Base-by-base conservation (phyloP, 2,888 invertebrate species). In the Andrena fulva region DNA sequence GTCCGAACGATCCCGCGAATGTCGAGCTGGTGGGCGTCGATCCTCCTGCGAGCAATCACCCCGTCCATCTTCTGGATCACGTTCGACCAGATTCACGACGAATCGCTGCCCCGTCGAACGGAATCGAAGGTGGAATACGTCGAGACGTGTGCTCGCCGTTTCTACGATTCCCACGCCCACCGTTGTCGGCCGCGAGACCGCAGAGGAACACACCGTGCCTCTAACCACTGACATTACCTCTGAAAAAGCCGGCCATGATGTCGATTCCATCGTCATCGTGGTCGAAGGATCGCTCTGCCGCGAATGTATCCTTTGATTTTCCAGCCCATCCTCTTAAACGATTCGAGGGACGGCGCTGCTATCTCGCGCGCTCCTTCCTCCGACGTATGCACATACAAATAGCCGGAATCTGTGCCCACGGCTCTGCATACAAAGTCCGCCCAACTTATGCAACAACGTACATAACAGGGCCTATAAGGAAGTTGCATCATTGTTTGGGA, bases 101-200 rank as follows among this genome's bases (percentile, higher is more conserved):
- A 73, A 74, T 77, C 79, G 68, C 50, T 31, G 60, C 27, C 50
- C 48, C 29, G 73, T 48, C 63, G 71, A 80, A 82, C 54, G 56
- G 72, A 78, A 64, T 56, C 68, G 64, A 54, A 60, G 76, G 69
- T 85, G 84, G 77, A 67, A 66, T 59, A 69, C 42, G 66, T 66
- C 42, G 72, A 56, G 87, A 80, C 85, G 85, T 83, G 89, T 81
- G 59, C 77, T 77, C 77, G 72, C 82, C 60, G 88, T 89, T 89
- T 91, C 87, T 87, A 86, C 80, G 78, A 90, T 90, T 90, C 90
- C 87, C 90, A 91, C 91, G 91, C 89, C 90, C 85, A 89, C 90
- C 83, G 63, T 76, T 56, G 74, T 10, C 54, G 70, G 71, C 77
- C 73, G 29, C 77, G 73, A 80, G 78, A 84, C 87, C 85, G 86